Evolutionary conservation across 2,888 invertebrate species (phyloP), one percentile per base, ranked within the genome.

Genomic region (Drosophila acutilabella): DNA sequence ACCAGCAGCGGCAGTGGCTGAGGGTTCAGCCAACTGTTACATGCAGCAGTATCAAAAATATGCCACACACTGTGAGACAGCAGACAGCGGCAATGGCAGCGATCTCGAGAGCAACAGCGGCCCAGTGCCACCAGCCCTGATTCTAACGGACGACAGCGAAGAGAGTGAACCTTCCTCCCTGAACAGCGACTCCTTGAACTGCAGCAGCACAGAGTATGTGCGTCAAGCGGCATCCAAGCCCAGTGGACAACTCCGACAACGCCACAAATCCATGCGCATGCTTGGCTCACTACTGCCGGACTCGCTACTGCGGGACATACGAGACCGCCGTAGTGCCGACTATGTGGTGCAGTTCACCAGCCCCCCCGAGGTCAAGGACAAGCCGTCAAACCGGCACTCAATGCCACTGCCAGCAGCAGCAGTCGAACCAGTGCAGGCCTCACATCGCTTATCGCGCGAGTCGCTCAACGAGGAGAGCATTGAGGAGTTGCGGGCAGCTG

Each of bases 61-160:
- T 30, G 74, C 89, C 42, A 72, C 96, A 36, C 96, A 96, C 4
- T 96, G 92, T 78, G 96, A 97, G 89, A 96, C 96, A 1, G 92
- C 96, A 74, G 97, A 97, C 92, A 97, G 96, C 68, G 97, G 97
- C 51, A 97, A 96, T 48, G 96, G 97, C 93, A 97, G 96, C 91
- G 97, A 97, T 92, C 93, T 96, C 84, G 97, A 97, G 72, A 91
- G 90, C 64, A 83, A 81, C 57, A 47, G 82, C 16, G 54, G 72
- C 0, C 79, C 88, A 16, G 71, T 60, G 6, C 88, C 71, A 59
- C 71, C 81, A 14, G 45, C 65, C 13, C 68, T 71, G 26, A 41
- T 64, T 5, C 64, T 81, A n/a, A 79, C 62, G 42, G 81, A 85
- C 20, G 94, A 94, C 89, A 95, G 95, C 86, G 95, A 93, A 81